Conservation (phyloP, 2,113 vertebrate genomes). For the Megaceryle torquata region DNA sequence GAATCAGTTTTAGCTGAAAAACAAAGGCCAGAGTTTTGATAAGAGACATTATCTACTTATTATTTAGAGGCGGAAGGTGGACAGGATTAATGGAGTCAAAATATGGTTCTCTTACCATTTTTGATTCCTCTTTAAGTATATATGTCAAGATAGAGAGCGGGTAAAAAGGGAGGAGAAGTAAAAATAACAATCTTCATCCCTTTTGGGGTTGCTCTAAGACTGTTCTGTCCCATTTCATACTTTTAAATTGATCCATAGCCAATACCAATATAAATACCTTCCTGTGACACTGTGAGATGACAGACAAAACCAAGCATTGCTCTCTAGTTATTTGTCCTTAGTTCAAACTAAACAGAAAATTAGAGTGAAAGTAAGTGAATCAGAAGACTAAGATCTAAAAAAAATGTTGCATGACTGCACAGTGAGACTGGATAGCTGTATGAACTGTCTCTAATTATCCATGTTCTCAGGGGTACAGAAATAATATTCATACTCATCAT, state of each 20-base stretch:
- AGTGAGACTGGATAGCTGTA: constrained; percentile 51
- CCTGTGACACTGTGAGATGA: not conserved
- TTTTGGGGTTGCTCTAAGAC: not conserved
- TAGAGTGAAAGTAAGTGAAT: constrained; percentile 27
- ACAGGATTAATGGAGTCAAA: not conserved
- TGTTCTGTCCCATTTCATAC: not conserved
- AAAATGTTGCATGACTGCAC: constrained; percentile 47
- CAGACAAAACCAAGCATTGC: not conserved
- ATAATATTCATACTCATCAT: constrained; percentile 40
- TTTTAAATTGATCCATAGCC: constrained; percentile 15
- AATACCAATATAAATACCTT: not conserved
- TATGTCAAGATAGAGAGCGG: not conserved
- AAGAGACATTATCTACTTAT: not conserved
- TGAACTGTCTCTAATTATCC: constrained; percentile 4
- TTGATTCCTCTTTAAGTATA: not conserved
- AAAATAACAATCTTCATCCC: not conserved
- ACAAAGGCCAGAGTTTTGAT: not conserved
- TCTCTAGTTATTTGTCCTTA: constrained; percentile 26
- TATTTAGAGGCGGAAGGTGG: not conserved
- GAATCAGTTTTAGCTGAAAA: not conserved
- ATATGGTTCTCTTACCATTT: not conserved
- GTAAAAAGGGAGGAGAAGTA: not conserved
- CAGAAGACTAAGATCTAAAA: constrained; percentile 48
- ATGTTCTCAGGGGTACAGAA: constrained; percentile 45
- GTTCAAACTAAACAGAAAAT: constrained; percentile 51